Conservation (phyloP, 2,113 vertebrate genomes). For the Lophura nycthemera region DNA sequence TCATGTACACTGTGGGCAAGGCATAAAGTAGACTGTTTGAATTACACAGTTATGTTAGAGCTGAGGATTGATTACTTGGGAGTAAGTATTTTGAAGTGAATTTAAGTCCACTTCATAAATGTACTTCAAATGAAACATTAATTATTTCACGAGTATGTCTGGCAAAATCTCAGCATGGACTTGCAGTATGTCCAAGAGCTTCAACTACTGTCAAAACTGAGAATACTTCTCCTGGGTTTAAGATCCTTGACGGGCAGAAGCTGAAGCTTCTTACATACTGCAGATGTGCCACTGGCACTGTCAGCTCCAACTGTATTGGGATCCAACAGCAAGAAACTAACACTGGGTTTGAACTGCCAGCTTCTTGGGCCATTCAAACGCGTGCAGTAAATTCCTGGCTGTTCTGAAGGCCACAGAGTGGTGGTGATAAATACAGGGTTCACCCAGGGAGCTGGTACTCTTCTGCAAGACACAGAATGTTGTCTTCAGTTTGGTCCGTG, state of each 20-base stretch:
- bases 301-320: fast-evolving
- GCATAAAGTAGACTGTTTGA: neutral
- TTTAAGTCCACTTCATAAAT: constrained; percentile 1
- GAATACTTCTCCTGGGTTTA: neutral
- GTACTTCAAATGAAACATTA: constrained; percentile 1
- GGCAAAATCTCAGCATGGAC: neutral
- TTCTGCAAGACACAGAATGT: fast-evolving
- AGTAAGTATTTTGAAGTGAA: neutral
- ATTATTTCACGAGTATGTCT: neutral
- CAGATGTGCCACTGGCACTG: fast-evolving
- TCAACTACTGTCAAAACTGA: neutral
- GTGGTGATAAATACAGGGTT: neutral
- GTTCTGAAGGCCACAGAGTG: neutral
- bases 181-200: neutral
- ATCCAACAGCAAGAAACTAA: neutral
- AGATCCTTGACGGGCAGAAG: neutral
- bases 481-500: neutral
- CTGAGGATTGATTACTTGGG: neutral
- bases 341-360: neutral
- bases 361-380: neutral
- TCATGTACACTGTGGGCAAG: neutral
- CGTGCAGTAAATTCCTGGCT: fast-evolving
- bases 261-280: neutral
- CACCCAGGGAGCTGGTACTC: neutral
- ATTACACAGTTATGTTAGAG: neutral